phyloP scores from a whole-genome alignment of 1,140 invertebrate genomes.

The Doryteuthis pealeii region DNA sequence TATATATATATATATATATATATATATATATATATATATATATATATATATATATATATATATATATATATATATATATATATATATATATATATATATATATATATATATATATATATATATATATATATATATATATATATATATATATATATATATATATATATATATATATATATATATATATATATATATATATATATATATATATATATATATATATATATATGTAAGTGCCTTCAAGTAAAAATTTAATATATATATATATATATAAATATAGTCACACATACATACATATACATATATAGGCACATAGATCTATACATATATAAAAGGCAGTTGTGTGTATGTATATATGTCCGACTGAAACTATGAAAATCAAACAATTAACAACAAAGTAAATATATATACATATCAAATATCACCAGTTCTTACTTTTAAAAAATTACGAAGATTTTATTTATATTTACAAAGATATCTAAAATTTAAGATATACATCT shows the following conservation, averaged over 20 bases:
- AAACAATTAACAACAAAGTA: no score
- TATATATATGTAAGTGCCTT: background rate
- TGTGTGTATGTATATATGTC: no score
- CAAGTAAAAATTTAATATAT: background rate
- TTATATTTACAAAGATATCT: no score
- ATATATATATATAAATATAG: no score
- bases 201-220: slow-evolving; percentile 3
- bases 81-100: background rate
- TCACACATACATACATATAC: no score
- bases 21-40: background rate
- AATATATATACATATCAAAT: no score
- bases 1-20: background rate
- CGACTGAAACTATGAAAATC: no score
- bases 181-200: slow-evolving; percentile 2
- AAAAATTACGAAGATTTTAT: no score
- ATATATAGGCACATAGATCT: no score
- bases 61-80: background rate
- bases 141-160: slow-evolving; percentile 8
- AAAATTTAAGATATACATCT: background rate
- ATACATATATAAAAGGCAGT: no score
- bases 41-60: background rate
- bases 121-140: slow-evolving; percentile 8
- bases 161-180: slow-evolving; percentile 6
- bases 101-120: slow-evolving; percentile 1
- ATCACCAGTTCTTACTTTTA: no score